These are phyloP conservation scores for Pleuronectes platessa DNA, from an alignment of 2,113 vertebrate genomes.

Conservation along the genomic window DNA sequence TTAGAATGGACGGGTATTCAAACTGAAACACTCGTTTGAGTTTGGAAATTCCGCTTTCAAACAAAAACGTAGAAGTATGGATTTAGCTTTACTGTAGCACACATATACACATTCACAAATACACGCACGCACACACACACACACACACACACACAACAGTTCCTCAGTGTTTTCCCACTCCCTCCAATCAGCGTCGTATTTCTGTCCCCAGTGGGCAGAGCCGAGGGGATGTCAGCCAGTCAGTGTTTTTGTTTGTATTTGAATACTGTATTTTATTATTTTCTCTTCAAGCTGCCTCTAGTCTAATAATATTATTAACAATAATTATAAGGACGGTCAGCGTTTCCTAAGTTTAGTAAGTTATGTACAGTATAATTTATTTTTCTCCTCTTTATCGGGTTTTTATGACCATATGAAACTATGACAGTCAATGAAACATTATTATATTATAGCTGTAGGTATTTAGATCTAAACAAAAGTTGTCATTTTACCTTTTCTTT, in stretches of 20 bases:
- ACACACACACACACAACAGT: constrained; percentile 14
- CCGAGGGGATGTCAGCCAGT: constrained; percentile 87
- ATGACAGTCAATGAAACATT: constrained; percentile 87
- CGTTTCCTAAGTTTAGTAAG: constrained; percentile 96
- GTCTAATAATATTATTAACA: constrained; percentile 95
- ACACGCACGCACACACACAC: neutral
- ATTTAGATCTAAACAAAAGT: constrained; percentile 83
- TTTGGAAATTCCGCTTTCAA: neutral
- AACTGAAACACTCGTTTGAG: too few relatives aligned
- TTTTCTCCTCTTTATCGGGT: constrained; percentile 85
- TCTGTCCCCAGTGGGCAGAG: constrained; percentile 84
- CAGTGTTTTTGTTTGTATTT: constrained; percentile 90
- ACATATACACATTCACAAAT: constrained; percentile 11
- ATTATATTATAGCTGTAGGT: constrained; percentile 91
- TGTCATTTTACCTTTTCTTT: constrained; percentile 80
- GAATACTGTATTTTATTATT: constrained; percentile 90
- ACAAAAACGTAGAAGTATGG: neutral
- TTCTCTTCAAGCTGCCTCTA: constrained; percentile 95
- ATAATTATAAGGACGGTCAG: constrained; percentile 94
- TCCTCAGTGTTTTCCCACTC: constrained; percentile 57
- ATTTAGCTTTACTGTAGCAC: constrained; percentile 17
- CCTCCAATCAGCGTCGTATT: constrained; percentile 82
- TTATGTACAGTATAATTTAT: constrained; percentile 99
- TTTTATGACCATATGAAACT: constrained; percentile 89
- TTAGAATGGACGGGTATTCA: too few relatives aligned